These are phyloP conservation scores for Ivindomyrus marchei DNA, from an alignment of 2,113 vertebrate species.

Conservation along the genomic window DNA sequence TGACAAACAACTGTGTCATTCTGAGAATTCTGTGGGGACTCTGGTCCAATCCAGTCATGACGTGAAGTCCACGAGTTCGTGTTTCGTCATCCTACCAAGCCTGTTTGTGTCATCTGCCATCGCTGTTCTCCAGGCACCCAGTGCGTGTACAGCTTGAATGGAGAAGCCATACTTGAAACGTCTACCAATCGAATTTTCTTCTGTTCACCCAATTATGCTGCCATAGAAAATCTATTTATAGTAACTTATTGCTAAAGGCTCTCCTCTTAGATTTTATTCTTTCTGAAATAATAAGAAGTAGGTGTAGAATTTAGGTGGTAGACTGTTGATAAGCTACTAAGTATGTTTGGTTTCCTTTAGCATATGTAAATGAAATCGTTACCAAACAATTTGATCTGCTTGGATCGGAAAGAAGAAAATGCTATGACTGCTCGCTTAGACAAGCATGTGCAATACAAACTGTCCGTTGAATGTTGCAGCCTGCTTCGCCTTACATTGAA, in stretches of 20 bases:
- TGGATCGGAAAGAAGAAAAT: background rate
- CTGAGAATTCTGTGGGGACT: background rate
- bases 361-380: background rate
- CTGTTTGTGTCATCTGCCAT: background rate
- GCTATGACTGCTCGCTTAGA: constrained; percentile 6
- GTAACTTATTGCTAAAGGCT: background rate
- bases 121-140: background rate
- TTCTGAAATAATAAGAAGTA: background rate
- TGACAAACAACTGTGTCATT: background rate
- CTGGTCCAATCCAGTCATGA: background rate
- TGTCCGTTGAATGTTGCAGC: constrained; percentile 20
- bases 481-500: constrained; percentile 28
- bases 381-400: background rate
- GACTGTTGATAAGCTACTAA: background rate
- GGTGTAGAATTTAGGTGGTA: background rate
- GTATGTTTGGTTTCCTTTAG: background rate
- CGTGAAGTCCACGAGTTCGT: background rate
- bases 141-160: background rate
- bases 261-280: background rate
- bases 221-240: background rate
- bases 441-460: constrained; percentile 34
- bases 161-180: constrained; percentile 18
- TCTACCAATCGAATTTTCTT: background rate
- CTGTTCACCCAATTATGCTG: constrained; percentile 9
- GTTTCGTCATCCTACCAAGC: background rate